phyloP scores from a whole-genome alignment of 2,888 invertebrate genomes.

The Hedychridium roseum region DNA sequence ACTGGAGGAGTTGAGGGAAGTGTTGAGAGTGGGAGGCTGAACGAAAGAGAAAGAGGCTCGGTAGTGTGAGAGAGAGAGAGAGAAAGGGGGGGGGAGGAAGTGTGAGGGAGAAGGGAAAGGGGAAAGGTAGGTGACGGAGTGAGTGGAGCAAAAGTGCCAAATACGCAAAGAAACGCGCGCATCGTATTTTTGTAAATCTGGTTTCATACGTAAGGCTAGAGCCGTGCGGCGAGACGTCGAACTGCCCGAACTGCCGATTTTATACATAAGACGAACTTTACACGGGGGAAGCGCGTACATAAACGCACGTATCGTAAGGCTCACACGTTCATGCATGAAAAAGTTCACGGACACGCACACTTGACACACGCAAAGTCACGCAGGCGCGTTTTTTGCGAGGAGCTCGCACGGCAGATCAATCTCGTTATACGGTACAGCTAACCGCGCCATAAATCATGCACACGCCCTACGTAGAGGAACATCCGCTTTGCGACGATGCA shows the following conservation, averaged over 20 bases:
- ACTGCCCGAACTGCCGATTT: constrained; percentile 62
- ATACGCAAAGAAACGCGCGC: constrained; percentile 58
- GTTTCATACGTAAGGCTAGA: constrained; percentile 62
- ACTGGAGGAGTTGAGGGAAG: too few relatives aligned
- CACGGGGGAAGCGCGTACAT: constrained; percentile 31
- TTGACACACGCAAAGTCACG: constrained; percentile 7
- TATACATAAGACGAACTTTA: constrained; percentile 56
- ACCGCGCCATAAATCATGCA: too few relatives aligned
- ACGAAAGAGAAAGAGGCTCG: background rate
- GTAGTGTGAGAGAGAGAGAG: background rate
- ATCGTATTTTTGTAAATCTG: constrained; percentile 64
- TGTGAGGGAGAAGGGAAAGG: constrained; percentile 21
- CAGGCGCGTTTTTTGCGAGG: too few relatives aligned
- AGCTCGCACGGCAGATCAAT: too few relatives aligned
- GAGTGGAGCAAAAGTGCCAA: constrained; percentile 57
- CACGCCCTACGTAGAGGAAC: too few relatives aligned
- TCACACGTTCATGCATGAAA: background rate
- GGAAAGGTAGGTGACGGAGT: too few relatives aligned
- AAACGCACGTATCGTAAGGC: background rate
- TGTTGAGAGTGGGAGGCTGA: constrained; percentile 3
- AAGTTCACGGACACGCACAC: constrained; percentile 15
- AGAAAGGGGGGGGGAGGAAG: constrained; percentile 16
- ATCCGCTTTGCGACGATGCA: too few relatives aligned
- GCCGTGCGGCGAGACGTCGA: constrained; percentile 55
- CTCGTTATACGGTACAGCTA: too few relatives aligned